phyloP scores from a whole-genome alignment of 2,888 invertebrate species.

The Temnothorax unifasciatus region DNA sequence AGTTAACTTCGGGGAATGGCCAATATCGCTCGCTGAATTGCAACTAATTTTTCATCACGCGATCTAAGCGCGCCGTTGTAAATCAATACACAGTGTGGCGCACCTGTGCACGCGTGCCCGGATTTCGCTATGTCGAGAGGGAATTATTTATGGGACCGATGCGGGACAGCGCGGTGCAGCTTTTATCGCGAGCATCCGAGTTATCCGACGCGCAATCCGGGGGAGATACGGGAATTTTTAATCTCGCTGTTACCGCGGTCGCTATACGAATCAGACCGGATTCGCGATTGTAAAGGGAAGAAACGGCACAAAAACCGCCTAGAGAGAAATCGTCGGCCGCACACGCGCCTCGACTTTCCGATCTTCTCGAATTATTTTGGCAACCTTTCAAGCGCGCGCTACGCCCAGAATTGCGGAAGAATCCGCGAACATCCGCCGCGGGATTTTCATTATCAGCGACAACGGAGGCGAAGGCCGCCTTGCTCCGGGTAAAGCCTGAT shows the following conservation, averaged over 20 bases:
- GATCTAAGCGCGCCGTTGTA: slow-evolving; percentile 21
- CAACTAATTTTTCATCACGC: slow-evolving; percentile 42
- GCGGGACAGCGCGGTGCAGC: not conserved
- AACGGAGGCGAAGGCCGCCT: slow-evolving; percentile 18
- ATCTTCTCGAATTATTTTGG: slow-evolving; percentile 61
- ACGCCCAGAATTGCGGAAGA: slow-evolving; percentile 48
- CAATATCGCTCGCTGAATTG: slow-evolving; percentile 26
- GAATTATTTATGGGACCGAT: slow-evolving; percentile 42
- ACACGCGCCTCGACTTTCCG: slow-evolving; percentile 8
- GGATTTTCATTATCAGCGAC: slow-evolving; percentile 55
- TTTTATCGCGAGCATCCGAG: slow-evolving; percentile 31
- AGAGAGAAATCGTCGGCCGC: not conserved
- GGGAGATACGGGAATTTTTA: slow-evolving; percentile 42
- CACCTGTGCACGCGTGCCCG: slow-evolving; percentile 37
- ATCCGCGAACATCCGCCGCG: slow-evolving; percentile 48
- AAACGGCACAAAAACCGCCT: not conserved
- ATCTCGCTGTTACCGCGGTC: slow-evolving; percentile 20
- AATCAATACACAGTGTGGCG: slow-evolving; percentile 27
- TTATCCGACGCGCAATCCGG: not conserved
- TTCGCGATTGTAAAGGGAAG: slow-evolving; percentile 16
- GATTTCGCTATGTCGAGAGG: slow-evolving; percentile 33
- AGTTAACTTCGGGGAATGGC: not conserved
- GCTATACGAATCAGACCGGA: slow-evolving; percentile 4
- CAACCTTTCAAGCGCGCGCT: slow-evolving; percentile 56
- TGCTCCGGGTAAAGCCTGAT: slow-evolving; percentile 43